These are phyloP conservation scores for Ophioninae sp. DNA, from an alignment of 2,888 invertebrate species.

Conservation along the genomic window DNA sequence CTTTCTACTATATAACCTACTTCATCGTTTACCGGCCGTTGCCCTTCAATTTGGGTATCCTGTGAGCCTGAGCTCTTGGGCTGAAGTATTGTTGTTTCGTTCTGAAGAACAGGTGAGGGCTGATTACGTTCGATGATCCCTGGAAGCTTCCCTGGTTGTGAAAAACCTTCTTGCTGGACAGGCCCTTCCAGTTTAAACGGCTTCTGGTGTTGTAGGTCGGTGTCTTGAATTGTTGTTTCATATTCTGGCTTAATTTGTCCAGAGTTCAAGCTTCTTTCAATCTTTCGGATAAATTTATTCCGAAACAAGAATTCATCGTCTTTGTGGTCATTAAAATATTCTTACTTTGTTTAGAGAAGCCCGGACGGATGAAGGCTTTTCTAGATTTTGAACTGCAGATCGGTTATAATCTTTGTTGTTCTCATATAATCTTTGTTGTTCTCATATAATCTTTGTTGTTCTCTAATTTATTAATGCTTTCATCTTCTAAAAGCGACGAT, in stretches of 20 bases:
- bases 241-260: slow-evolving; percentile 15
- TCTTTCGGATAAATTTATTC: slow-evolving; percentile 9
- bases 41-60: slow-evolving; percentile 4
- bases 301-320: no score
- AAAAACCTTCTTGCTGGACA: slow-evolving; percentile 7
- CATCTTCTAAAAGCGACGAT: slow-evolving; percentile 34
- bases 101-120: slow-evolving; percentile 12
- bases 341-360: slow-evolving; percentile 18
- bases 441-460: neutral
- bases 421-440: no score
- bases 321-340: slow-evolving; percentile 4
- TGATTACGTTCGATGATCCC: slow-evolving; percentile 16
- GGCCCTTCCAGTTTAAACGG: slow-evolving; percentile 20
- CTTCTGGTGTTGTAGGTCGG: neutral
- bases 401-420: slow-evolving; percentile 8
- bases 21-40: slow-evolving; percentile 14
- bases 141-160: slow-evolving; percentile 9
- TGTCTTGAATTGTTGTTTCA: slow-evolving; percentile 5
- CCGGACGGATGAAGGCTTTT: slow-evolving; percentile 14
- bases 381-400: slow-evolving; percentile 16
- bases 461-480: slow-evolving; percentile 16
- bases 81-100: slow-evolving; percentile 17
- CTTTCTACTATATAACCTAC: slow-evolving; percentile 51
- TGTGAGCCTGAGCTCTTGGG: neutral
- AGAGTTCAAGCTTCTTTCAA: slow-evolving; percentile 23